Conservation (phyloP, 2,888 invertebrate species). For the Omphaloscelis lunosa region DNA sequence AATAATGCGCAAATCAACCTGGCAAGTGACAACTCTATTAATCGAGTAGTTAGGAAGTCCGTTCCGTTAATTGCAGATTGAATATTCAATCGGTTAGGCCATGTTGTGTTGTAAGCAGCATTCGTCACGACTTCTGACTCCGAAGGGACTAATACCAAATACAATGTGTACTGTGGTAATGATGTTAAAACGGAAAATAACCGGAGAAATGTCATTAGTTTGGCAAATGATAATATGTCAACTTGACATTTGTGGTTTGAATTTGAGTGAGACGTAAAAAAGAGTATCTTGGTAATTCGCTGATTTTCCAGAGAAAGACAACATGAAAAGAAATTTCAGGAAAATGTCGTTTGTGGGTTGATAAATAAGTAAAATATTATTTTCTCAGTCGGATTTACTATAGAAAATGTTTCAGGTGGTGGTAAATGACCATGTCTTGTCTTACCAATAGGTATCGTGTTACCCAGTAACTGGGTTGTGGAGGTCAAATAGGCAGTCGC, state of each 20-base stretch:
- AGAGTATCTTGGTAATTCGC: background rate
- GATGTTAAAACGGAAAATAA: background rate
- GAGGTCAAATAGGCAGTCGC: no score
- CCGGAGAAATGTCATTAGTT: conserved; percentile 2
- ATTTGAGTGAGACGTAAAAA: background rate
- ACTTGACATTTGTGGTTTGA: conserved; percentile 20
- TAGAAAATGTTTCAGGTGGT: background rate
- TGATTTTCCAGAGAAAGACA: background rate
- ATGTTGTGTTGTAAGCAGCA: conserved; percentile 26
- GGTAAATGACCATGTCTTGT: no score
- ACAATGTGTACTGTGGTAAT: conserved; percentile 8
- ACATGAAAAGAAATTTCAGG: conserved; percentile 3
- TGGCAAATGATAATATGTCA: background rate
- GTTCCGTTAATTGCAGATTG: conserved; percentile 55
- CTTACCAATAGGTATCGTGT: no score
- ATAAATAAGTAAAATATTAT: background rate
- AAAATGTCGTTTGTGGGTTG: conserved; percentile 14
- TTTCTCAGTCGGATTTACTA: background rate
- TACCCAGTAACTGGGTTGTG: no score
- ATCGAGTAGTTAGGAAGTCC: conserved; percentile 58
- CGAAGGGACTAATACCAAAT: conserved; percentile 8
- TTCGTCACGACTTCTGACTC: conserved; percentile 52
- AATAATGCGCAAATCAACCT: background rate
- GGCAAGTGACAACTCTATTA: conserved; percentile 36
- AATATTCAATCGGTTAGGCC: conserved; percentile 52